These are phyloP conservation scores for Pheosia gnoma DNA, from an alignment of 2,888 invertebrate species.

Conservation along the genomic window DNA sequence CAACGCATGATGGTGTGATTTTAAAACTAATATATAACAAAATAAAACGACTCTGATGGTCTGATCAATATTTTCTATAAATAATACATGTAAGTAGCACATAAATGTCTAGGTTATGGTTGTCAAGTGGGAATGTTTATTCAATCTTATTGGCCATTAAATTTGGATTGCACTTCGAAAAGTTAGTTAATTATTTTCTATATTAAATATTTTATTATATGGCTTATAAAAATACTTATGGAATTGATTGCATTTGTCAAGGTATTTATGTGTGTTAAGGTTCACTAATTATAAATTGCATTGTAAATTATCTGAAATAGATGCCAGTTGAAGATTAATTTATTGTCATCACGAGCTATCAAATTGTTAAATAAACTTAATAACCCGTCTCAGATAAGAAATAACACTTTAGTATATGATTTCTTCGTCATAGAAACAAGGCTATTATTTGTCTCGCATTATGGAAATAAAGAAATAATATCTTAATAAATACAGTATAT, in stretches of 20 bases:
- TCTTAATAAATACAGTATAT: no score
- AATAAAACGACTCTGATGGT: constrained; percentile 20
- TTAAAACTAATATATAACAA: constrained; percentile 30
- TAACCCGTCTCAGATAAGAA: no score
- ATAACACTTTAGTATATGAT: no score
- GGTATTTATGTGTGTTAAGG: no score
- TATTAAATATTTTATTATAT: constrained; percentile 17
- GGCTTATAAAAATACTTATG: constrained; percentile 3
- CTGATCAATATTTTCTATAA: constrained; percentile 51
- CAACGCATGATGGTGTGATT: constrained; percentile 23
- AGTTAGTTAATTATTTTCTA: constrained; percentile 27
- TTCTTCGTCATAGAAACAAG: no score
- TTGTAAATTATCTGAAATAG: no score
- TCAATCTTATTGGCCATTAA: constrained; percentile 25
- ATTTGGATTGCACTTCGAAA: constrained; percentile 25
- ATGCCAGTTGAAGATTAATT: no score
- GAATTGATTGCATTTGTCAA: neutral
- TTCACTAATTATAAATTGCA: no score
- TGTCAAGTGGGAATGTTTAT: constrained; percentile 37
- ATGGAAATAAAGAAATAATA: no score
- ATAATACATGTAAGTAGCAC: constrained; percentile 42
- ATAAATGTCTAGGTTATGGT: constrained; percentile 57
- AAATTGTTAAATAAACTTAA: no score
- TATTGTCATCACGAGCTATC: no score
- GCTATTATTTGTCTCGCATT: no score